These are phyloP conservation scores for Platorchestia sp. DNA, from an alignment of 1,140 invertebrate genomes.

Conservation along the genomic window DNA sequence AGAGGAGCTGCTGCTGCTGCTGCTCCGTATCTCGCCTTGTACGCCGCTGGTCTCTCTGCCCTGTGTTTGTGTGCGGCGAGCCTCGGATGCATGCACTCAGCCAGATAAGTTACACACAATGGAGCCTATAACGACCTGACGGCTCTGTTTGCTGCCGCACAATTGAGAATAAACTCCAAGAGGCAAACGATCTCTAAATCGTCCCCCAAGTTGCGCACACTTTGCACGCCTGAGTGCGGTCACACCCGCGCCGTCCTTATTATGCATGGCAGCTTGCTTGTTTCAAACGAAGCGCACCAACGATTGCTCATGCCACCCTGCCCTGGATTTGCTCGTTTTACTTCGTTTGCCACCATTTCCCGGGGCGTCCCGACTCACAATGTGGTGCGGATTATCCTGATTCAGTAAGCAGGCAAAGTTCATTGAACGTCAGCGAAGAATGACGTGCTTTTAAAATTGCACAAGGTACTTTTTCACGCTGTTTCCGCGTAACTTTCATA, in stretches of 20 bases:
- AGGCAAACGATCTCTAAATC: not conserved
- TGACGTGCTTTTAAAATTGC: not conserved
- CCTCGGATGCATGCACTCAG: conserved; percentile 46
- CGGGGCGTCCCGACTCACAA: not conserved
- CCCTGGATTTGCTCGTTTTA: not conserved
- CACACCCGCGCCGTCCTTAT: not conserved
- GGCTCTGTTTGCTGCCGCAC: conserved; percentile 25
- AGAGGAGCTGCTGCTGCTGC: not conserved
- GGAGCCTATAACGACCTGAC: conserved; percentile 34
- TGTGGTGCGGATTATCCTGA: not conserved
- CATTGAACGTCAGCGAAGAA: not conserved
- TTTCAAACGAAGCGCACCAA: not conserved
- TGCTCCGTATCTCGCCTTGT: not conserved
- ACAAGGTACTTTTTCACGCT: not conserved
- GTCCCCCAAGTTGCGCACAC: conserved; percentile 3
- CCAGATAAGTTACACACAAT: conserved; percentile 39
- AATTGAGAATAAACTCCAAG: conserved; percentile 35
- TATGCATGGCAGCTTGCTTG: not conserved
- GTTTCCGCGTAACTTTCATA: not conserved
- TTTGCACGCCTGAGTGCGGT: not conserved
- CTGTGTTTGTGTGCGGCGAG: not conserved
- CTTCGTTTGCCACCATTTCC: not conserved
- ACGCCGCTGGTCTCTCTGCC: not conserved
- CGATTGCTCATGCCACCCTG: not conserved
- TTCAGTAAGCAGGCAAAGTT: not conserved